Evolutionary conservation across 2,113 vertebrate species (phyloP), one percentile per base, ranked within the genome.

Genomic region (Stigmatopora argus): DNA sequence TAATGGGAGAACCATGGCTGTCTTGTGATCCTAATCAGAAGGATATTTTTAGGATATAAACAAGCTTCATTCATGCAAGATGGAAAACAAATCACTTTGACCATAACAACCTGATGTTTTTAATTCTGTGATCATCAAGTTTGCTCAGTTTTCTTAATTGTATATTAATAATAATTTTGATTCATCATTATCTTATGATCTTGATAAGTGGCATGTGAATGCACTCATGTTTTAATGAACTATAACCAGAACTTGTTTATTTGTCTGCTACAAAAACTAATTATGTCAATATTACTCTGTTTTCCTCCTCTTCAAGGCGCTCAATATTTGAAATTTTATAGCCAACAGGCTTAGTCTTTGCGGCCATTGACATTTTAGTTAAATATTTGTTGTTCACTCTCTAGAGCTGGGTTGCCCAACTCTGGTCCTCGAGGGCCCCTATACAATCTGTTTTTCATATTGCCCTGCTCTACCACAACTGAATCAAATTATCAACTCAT

Each of bases 11-110:
- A 75, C 77, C 74, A 74, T 73, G 77, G 79, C 64, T 73, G 81
- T 81, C 77, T 86, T 78, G 84, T 86, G 83, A 81, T 78, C 72
- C 78, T 86, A 88, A 87, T 87, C 77, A 82, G 65, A 69, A 86
- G 8, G 73, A 77, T 70, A 83, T 78, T 82, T 80, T 67, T 64
- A 49, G 53, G 75, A 82, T 78, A 79, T 67, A 86, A 83, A 88
- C 71, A 77, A 62, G 56, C 64, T 62, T 78, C 65, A 82, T 83
- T 83, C 86, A 77, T 72, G 38, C 53, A 77, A 80, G 80, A 81
- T 73, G 67, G 75, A 73, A 81, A 82, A 78, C 70, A 72, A 68
- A 71, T 65, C 62, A 44, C 46, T 78, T 67, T 83, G 73, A 83
- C 79, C 83, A 72, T 73, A 31, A 49, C 69, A 64, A 73, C 70